phyloP scores from a whole-genome alignment of 1,140 invertebrate genomes.

The Papilio polytes region DNA sequence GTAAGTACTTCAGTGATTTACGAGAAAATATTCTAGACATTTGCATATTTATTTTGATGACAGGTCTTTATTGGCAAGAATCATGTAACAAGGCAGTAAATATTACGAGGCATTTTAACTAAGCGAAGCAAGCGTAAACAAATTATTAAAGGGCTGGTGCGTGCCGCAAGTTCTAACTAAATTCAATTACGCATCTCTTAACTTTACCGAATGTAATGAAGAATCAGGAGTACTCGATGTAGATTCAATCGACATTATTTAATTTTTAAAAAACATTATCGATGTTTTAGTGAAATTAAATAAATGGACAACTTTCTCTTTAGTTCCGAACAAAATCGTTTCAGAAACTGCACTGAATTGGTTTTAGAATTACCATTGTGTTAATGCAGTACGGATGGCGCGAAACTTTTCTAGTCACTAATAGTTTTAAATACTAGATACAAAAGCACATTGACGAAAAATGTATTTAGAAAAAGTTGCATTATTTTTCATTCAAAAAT shows the following conservation, averaged over 20 bases:
- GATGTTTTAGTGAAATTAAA: background rate
- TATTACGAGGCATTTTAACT: conserved; percentile 66
- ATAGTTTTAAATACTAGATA: conserved; percentile 12
- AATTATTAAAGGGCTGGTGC: conserved; percentile 70
- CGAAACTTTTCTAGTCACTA: conserved; percentile 13
- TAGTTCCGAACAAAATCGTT: conserved; percentile 36
- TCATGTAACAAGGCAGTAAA: conserved; percentile 77
- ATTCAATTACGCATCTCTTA: conserved; percentile 5
- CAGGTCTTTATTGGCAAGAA: conserved; percentile 69
- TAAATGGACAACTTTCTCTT: conserved; percentile 26
- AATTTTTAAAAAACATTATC: background rate
- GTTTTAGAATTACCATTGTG: conserved; percentile 50
- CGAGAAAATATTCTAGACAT: conserved; percentile 68
- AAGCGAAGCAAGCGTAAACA: conserved; percentile 75
- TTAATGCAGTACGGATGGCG: conserved; percentile 44
- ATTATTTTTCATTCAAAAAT: too few species aligned
- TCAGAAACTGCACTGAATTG: conserved; percentile 62
- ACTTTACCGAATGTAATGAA: conserved; percentile 26
- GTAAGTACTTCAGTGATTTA: conserved; percentile 60
- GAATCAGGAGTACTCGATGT: conserved; percentile 27
- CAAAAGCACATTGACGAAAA: background rate
- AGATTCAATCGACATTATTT: conserved; percentile 8
- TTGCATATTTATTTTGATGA: conserved; percentile 74
- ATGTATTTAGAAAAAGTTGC: too few species aligned
- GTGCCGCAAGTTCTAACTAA: conserved; percentile 51